A percentile compares a stretch with the other conserved stretches of the same genome.
Evolutionary conservation across 2,888 invertebrate genomes (phyloP).

Genomic region (Plebejus anna): DNA sequence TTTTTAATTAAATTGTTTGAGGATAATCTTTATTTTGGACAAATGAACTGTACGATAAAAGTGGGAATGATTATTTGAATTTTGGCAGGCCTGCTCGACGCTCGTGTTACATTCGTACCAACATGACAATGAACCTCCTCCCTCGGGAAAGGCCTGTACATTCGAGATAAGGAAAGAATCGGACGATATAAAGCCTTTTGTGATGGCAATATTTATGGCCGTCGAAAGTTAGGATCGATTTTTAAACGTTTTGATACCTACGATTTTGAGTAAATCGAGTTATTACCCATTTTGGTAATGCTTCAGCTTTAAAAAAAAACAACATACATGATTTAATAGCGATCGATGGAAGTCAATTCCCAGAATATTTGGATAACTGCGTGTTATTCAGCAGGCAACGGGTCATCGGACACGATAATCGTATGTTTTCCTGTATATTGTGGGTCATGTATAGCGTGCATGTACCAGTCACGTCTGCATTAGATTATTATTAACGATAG

Average conservation of each 20-base stretch:
- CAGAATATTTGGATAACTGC: not conserved
- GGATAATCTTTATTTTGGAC: not conserved
- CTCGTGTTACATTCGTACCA: not conserved
- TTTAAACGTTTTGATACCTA: not conserved
- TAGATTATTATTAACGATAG: constrained; percentile 2
- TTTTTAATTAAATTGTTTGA: not conserved
- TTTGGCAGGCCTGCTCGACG: not conserved
- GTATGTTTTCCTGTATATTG: constrained; percentile 1
- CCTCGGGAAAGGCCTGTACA: not conserved
- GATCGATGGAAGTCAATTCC: not conserved
- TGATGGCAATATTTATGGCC: not conserved
- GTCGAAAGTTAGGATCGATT: not conserved
- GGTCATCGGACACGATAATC: constrained; percentile 1
- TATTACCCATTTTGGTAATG: no score
- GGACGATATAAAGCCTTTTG: not conserved
- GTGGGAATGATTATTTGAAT: not conserved
- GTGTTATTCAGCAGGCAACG: not conserved
- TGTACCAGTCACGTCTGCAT: not conserved
- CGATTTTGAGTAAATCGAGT: no score
- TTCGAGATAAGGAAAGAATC: not conserved
- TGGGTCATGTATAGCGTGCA: not conserved
- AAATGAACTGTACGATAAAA: not conserved
- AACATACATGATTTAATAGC: no score
- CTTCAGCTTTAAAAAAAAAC: no score
- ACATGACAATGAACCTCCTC: constrained; percentile 18